Evolutionary conservation across 2,113 vertebrate genomes (phyloP).

Genomic region (Stigmatopora nigra): DNA sequence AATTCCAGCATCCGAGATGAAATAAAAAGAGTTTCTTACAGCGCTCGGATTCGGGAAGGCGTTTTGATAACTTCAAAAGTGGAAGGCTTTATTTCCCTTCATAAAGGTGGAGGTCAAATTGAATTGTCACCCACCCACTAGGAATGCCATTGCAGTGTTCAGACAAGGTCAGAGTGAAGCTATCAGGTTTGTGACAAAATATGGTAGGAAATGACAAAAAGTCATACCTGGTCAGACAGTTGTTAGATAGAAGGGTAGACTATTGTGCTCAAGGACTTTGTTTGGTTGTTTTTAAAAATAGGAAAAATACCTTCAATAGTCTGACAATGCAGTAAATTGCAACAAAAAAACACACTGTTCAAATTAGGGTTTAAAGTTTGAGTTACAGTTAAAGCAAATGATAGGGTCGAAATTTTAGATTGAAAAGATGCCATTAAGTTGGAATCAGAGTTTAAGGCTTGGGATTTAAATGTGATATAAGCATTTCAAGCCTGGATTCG

Average conservation of each 20-base stretch:
- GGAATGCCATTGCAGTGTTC: not conserved
- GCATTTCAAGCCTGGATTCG: no score
- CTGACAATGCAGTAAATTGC: no score
- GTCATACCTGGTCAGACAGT: not conserved
- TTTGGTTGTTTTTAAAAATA: no score
- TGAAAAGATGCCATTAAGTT: no score
- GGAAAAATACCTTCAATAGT: no score
- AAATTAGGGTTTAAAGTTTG: no score
- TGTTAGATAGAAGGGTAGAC: not conserved
- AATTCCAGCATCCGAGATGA: not conserved
- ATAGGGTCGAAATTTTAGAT: no score
- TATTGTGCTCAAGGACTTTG: not conserved
- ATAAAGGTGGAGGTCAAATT: not conserved
- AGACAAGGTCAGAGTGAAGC: not conserved
- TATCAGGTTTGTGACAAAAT: conserved; percentile 1
- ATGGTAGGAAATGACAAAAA: not conserved
- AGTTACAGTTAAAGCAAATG: no score
- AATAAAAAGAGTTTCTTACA: not conserved
- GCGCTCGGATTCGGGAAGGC: not conserved
- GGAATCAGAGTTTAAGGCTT: no score
- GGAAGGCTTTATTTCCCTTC: not conserved
- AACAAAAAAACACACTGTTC: no score
- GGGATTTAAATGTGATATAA: no score
- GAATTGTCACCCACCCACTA: not conserved
- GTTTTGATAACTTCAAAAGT: not conserved